Conservation (phyloP, 2,113 vertebrate species). For the Corythoichthys haematopterus region DNA sequence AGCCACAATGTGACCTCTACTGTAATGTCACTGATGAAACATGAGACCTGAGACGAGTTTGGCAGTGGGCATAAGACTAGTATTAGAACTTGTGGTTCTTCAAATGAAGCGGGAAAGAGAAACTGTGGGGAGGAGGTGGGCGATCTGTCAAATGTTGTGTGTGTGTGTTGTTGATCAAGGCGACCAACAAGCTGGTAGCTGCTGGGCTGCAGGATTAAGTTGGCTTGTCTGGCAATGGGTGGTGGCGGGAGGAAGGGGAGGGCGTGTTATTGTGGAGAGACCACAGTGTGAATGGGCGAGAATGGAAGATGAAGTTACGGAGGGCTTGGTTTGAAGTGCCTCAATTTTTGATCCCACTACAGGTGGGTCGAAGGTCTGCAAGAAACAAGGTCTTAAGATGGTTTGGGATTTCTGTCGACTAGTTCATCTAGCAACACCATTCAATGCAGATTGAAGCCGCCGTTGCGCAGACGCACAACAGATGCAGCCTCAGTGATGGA, state of each 20-base stretch:
- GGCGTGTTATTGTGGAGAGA: constrained; percentile 59
- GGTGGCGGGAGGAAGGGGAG: constrained; percentile 56
- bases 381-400: neutral
- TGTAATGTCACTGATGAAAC: constrained; percentile 50
- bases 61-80: constrained; percentile 1
- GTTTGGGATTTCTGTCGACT: neutral
- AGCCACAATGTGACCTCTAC: constrained; percentile 55
- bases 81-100: constrained; percentile 11
- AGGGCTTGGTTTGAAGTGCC: constrained; percentile 4
- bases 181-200: constrained; percentile 61
- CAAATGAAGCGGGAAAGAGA: constrained; percentile 34
- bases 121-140: constrained; percentile 18
- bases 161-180: constrained; percentile 57
- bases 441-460: constrained; percentile 7
- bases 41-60: neutral
- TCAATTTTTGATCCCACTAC: neutral
- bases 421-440: neutral
- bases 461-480: constrained; percentile 62
- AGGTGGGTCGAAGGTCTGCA: neutral
- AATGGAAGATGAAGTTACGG: neutral
- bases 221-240: constrained; percentile 70
- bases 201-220: constrained; percentile 70
- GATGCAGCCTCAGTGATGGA: constrained; percentile 65
- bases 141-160: constrained; percentile 29
- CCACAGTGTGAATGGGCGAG: constrained; percentile 27